Base-by-base conservation (phyloP, 2,113 vertebrate species). In the Onychorhynchus coronatus region DNA sequence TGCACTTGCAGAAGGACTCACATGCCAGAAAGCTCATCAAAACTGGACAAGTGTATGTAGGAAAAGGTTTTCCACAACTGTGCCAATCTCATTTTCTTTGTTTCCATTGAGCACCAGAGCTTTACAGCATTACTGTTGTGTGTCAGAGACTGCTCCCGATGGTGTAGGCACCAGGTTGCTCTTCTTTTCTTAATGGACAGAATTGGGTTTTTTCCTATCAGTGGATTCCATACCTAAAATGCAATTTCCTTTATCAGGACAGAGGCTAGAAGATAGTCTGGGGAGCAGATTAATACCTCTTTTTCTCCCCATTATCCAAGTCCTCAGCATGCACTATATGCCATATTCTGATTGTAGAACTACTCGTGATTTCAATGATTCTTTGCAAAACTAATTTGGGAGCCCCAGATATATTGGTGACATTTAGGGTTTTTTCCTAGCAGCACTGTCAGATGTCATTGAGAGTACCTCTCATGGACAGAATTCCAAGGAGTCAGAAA, bases 71-170 rank as follows among this genome's bases (percentile, higher is more conserved):
- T 66, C 8, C 12, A 2, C 17, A 31, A 19, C 4, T 22, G 6
- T 42, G 52, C 5, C 25, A 67, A 12, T 8, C 21, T 83, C 19
- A 19, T 19, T 77, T 41, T 59, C 33, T 65, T 85, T 71, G 67
- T 75, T 90, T 61, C 47, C 5, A 5, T 1, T 56, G 33, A 50
- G 56, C 35, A 50, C 42, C 12, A 63, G 35, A 85, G 9, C 22
- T 78, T 15, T 42, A 18, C 22, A 75, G 3, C 0, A 0, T 59
- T 62, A n/a, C 5, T 68, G 1, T 0, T 62, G 3, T 44, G 19
- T 62, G 6, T 50, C 70, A 75, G 46, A 56, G 24, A 55, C 16
- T 67, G 20, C 23, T 81, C 44, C 23, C 58, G 12, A 63, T 35
- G 33, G 42, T 24, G 7, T 8, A 76, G 18, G 25, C 33, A 24